phyloP scores from a whole-genome alignment of 2,888 invertebrate genomes.

The Epinotia bilunana region DNA sequence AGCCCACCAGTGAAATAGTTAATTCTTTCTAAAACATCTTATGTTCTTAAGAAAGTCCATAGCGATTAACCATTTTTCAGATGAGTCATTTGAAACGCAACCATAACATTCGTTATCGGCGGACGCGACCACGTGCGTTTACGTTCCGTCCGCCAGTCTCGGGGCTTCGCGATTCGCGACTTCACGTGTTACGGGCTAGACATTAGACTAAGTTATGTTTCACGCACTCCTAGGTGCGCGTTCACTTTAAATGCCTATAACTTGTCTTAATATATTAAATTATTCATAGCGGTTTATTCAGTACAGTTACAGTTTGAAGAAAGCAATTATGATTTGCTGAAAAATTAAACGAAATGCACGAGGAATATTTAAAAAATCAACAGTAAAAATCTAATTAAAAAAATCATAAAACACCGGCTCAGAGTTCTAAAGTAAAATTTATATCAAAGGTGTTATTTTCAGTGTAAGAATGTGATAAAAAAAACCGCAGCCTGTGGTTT shows the following conservation, averaged over 20 bases:
- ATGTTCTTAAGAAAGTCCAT: background rate
- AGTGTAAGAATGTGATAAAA: slow-evolving; percentile 66
- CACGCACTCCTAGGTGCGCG: background rate
- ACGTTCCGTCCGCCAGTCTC: slow-evolving; percentile 53
- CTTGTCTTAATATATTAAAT: slow-evolving; percentile 1
- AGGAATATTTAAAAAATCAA: background rate
- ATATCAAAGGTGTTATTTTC: slow-evolving; percentile 39
- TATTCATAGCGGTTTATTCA: background rate
- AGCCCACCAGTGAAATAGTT: slow-evolving; percentile 2
- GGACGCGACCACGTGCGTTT: slow-evolving; percentile 54
- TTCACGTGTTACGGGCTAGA: slow-evolving; percentile 53
- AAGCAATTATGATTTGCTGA: background rate
- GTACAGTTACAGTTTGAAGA: background rate
- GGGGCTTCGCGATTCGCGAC: slow-evolving; percentile 55
- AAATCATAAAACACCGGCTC: slow-evolving; percentile 53
- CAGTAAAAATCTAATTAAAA: background rate
- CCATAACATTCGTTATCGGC: slow-evolving; percentile 69
- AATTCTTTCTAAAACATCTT: background rate
- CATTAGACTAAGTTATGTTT: background rate
- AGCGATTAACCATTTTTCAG: slow-evolving; percentile 23
- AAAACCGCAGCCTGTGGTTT: slow-evolving; percentile 59
- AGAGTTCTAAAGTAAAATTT: slow-evolving; percentile 45
- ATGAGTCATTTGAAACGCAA: slow-evolving; percentile 51
- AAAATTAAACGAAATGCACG: background rate
- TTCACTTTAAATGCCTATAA: background rate